Evolutionary conservation across 2,888 invertebrate species (phyloP), one percentile per base, ranked within the genome.

Genomic region (Strigamia crassipes): DNA sequence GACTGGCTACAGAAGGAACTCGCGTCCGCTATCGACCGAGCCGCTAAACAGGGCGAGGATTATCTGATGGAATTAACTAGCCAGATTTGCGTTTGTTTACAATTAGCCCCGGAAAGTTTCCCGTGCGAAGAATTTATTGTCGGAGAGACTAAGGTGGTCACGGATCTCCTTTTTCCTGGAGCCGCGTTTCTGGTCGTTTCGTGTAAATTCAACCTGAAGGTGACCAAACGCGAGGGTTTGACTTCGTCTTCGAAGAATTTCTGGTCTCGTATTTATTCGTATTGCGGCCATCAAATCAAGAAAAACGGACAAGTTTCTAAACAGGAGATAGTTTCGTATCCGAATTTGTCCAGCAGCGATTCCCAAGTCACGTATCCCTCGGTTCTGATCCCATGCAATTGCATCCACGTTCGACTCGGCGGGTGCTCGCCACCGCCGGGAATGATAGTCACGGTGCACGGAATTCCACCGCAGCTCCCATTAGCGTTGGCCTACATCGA

Each of bases 71-170:
- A 87, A 84, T 84, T 88, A 80, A 87, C 88, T 83, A 87, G 86
- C 83, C 87, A 87, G 83, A 85, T 88, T 66, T 87, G 87, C 84
- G 84, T 86, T 78, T 87, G 87, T 83, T 83, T 88, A n/a, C 83
- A 88, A 86, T 86, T 86, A 80, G 86, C 86, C 2, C 87, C 87
- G 15, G 88, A 88, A 84, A 86, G 87, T 86, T 88, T 88, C 84
- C 86, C 86, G 3, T 86, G 82, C 83, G 86, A 87, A 83, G 87
- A 87, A 82, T 85, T 86, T 80, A 85, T 86, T 0, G 86, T 87
- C 27, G 86, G 85, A 18, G 87, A 87, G 82, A 85, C 85, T 0
- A 87, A 87, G 83, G 84, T 86, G 13, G 86, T 84, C 82, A 87
- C 87, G 41, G 87, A 87, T 83, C 84, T 87, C 34, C 85, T 86